Conservation (phyloP, 1,140 invertebrate genomes). For the Drosophila guanche region DNA sequence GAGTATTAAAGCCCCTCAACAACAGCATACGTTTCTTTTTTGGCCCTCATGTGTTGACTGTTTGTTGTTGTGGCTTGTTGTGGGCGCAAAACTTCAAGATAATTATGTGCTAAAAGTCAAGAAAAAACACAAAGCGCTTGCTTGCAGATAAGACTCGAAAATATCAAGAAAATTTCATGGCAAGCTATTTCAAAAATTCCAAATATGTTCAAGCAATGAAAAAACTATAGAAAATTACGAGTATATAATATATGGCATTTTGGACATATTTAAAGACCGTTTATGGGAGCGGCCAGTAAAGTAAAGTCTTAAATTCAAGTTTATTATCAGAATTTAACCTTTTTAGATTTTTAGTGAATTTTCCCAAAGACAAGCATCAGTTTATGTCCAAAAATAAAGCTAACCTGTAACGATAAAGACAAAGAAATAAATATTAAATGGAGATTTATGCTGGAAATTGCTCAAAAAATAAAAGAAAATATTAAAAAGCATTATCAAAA, state of each 20-base stretch:
- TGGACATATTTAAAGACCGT: too few relatives aligned
- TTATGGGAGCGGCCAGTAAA: too few relatives aligned
- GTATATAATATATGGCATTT: too few relatives aligned
- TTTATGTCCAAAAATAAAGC: too few relatives aligned
- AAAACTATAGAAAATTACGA: too few relatives aligned
- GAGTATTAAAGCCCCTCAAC: constrained; percentile 60
- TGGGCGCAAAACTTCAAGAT: constrained; percentile 66
- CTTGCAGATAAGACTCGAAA: constrained; percentile 56
- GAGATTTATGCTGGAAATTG: too few relatives aligned
- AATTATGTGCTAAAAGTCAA: constrained; percentile 73
- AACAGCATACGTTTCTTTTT: constrained; percentile 18
- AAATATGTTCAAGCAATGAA: constrained; percentile 18
- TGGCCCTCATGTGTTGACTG: constrained; percentile 46
- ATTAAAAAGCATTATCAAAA: constrained; percentile 5
- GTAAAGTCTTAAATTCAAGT: too few relatives aligned
- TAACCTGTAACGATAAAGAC: too few relatives aligned
- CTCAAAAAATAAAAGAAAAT: too few relatives aligned
- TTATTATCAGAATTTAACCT: background rate
- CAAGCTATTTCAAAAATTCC: constrained; percentile 10
- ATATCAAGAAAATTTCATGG: constrained; percentile 34
- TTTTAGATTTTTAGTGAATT: background rate
- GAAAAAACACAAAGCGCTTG: constrained; percentile 62
- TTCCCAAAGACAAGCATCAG: background rate
- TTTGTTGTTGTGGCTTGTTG: constrained; percentile 28
- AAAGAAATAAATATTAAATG: too few relatives aligned